A percentile compares a stretch with the other conserved stretches of the same genome.
These are phyloP conservation scores for Chrysomallon squamiferum DNA, from an alignment of 1,140 invertebrate species.

Conservation along the genomic window DNA sequence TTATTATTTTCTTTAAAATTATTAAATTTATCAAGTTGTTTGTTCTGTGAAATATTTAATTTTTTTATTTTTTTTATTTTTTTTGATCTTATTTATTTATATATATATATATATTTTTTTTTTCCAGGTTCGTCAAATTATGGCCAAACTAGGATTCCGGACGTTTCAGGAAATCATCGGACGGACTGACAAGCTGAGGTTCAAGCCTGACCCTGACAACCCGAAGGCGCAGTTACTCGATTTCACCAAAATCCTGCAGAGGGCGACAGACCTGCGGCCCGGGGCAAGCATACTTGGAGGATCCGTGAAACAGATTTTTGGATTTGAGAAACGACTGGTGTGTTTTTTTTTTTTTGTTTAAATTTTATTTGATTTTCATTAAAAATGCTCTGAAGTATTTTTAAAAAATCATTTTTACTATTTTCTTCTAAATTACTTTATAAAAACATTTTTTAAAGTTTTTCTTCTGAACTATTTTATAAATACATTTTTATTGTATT, in stretches of 20 bases:
- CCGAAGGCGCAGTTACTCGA: slow-evolving; percentile 87
- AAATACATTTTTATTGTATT: no score
- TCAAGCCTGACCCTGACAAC: slow-evolving; percentile 66
- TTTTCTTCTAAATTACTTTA: neutral
- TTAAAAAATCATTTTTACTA: neutral
- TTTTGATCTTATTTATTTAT: no score
- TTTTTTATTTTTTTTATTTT: no score
- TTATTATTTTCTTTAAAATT: no score
- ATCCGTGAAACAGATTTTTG: slow-evolving; percentile 85
- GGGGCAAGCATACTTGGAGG: slow-evolving; percentile 91
- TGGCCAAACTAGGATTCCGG: slow-evolving; percentile 89
- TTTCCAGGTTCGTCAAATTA: slow-evolving; percentile 77
- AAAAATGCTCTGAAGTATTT: neutral
- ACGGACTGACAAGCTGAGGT: slow-evolving; percentile 81
- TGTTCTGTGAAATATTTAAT: no score
- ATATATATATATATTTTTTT: no score
- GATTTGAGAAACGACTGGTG: slow-evolving; percentile 82
- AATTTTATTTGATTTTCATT: neutral
- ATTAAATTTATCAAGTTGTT: no score
- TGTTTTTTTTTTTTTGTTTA: slow-evolving; percentile 9
- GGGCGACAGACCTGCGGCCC: slow-evolving; percentile 87
- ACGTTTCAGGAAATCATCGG: slow-evolving; percentile 94
- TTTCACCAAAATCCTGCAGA: slow-evolving; percentile 84
- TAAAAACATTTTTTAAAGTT: neutral
- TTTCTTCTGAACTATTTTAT: no score